Conservation (phyloP, 64 coral and sea anemone genomes). For the Montipora efflorescens region DNA sequence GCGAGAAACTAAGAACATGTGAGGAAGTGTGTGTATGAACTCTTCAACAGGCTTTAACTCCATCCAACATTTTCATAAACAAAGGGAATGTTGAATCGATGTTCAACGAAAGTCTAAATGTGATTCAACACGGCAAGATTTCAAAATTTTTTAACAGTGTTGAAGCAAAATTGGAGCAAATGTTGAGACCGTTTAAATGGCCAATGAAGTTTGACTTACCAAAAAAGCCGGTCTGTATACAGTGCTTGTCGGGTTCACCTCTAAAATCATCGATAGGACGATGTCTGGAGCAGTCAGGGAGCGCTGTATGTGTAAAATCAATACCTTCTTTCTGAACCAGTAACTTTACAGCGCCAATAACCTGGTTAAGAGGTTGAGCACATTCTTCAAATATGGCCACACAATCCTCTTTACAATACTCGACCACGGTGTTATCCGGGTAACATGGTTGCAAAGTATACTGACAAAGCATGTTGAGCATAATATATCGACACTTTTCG, state of each 20-base stretch:
- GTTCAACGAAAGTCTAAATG: no score
- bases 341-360: slow-evolving; percentile 73
- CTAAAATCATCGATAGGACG: slow-evolving; percentile 28
- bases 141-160: no score
- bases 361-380: slow-evolving; percentile 34
- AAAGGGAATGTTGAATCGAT: no score
- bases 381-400: slow-evolving; percentile 77
- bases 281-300: slow-evolving; percentile 81
- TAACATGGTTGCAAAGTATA: slow-evolving; percentile 86
- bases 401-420: slow-evolving; percentile 89
- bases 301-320: slow-evolving; percentile 76
- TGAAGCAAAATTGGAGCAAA: no score
- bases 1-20: no score
- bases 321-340: slow-evolving; percentile 22
- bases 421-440: slow-evolving; percentile 39
- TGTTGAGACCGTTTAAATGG: no score
- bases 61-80: no score
- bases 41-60: no score
- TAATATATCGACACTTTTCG: slow-evolving; percentile 55
- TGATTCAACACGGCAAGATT: no score
- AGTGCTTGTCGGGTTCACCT: slow-evolving; percentile 34
- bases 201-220: slow-evolving; percentile 65
- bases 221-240: slow-evolving; percentile 84
- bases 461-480: slow-evolving; percentile 82
- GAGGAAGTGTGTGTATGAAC: no score